phyloP scores from a whole-genome alignment of 2,888 invertebrate genomes.

The Invenusta paracnida region DNA sequence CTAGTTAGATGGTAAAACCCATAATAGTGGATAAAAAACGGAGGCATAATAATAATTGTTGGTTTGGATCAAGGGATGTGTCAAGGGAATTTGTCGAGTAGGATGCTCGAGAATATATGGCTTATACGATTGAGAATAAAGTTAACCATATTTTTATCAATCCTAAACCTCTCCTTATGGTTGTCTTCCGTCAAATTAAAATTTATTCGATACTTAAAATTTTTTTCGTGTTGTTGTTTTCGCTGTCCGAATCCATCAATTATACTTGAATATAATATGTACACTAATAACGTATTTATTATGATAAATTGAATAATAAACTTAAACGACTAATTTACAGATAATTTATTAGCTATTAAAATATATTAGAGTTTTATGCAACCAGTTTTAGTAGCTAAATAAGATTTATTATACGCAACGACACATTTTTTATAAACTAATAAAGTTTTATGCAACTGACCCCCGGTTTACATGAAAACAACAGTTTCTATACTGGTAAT shows the following conservation, averaged over 20 bases:
- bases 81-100: neutral
- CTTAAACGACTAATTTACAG: neutral
- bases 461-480: too few relatives aligned
- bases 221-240: neutral
- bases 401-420: neutral
- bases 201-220: neutral
- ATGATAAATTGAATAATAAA: neutral
- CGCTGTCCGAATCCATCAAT: conserved; percentile 10
- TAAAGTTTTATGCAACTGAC: neutral
- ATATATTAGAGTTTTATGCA: neutral
- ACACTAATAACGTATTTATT: neutral
- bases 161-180: neutral
- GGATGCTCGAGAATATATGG: too few relatives aligned
- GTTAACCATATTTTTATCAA: conserved; percentile 21
- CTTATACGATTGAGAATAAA: neutral
- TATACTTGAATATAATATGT: neutral
- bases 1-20: conserved; percentile 15
- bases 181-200: neutral
- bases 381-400: neutral
- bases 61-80: neutral
- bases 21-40: conserved; percentile 18
- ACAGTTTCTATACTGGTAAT: too few relatives aligned
- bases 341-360: neutral
- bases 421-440: neutral
- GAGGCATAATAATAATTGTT: conserved; percentile 10